Evolutionary conservation across 2,797 vertebrate species (phyloP).

Genomic region (Myioborus melanocephalus): DNA sequence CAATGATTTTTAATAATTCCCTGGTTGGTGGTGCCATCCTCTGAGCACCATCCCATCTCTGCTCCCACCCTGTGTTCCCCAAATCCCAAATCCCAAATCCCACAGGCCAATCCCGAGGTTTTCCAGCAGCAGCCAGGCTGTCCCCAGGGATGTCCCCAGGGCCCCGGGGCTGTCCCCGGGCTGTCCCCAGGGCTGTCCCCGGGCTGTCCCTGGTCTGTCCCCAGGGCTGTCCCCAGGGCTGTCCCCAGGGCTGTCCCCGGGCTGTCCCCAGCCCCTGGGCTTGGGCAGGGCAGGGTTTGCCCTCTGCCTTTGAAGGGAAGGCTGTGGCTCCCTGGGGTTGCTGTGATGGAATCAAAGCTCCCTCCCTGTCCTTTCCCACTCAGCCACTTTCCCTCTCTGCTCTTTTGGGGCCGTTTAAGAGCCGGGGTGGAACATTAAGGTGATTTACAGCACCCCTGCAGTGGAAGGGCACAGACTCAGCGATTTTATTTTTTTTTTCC

Average conservation of each 20-base stretch:
- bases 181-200: neutral
- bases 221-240: too few species aligned
- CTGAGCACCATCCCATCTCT: fast-evolving
- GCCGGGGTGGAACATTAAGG: neutral
- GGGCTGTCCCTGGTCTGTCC: neutral
- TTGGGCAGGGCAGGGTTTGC: neutral
- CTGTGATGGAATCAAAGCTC: neutral
- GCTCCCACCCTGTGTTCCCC: fast-evolving
- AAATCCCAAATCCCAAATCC: neutral
- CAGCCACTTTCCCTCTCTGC: neutral
- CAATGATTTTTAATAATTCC: neutral
- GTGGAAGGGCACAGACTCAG: constrained; percentile 5
- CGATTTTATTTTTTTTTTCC: neutral
- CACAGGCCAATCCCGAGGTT: fast-evolving
- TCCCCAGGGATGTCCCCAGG: neutral
- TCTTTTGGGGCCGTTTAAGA: neutral
- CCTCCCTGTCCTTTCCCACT: neutral
- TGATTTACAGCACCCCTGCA: constrained; percentile 50
- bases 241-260: neutral
- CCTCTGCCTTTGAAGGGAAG: neutral
- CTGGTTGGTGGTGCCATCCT: fast-evolving
- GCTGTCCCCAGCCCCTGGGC: fast-evolving
- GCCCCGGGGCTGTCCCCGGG: neutral
- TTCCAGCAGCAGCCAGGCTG: too few species aligned
- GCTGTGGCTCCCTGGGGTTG: neutral